A percentile compares a stretch with the other conserved stretches of the same genome.
Conservation (phyloP, 92 coral and sea anemone genomes). For the Phymanthus crucifer region DNA sequence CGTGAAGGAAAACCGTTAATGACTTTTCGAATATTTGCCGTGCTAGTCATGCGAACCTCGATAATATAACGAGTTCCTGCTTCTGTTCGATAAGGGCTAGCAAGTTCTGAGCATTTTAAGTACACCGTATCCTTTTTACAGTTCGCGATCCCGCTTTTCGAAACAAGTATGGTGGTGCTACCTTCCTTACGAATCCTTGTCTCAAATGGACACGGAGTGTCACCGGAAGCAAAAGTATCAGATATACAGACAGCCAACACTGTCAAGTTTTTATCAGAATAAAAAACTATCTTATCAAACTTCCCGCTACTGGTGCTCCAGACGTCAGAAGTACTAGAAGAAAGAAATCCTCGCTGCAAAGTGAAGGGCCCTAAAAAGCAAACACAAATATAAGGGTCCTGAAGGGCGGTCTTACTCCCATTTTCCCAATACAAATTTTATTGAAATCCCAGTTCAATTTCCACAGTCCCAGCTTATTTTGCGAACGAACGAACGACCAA, state of each 20-base stretch:
- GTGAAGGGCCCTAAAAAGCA: neutral
- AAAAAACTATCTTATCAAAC: conserved; percentile 22
- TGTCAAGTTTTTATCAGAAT: conserved; percentile 1
- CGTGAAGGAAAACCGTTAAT: neutral
- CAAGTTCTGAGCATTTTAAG: neutral
- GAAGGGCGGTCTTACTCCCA: too few species aligned
- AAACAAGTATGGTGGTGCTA: neutral
- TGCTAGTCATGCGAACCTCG: conserved; percentile 4
- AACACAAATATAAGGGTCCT: neutral
- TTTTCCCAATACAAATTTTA: too few species aligned
- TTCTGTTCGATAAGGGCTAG: neutral
- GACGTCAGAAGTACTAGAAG: neutral
- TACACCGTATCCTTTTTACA: neutral
- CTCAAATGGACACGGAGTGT: neutral
- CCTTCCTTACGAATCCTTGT: conserved; percentile 17
- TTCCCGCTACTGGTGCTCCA: conserved; percentile 21
- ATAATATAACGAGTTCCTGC: conserved; percentile 14
- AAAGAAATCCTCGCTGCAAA: neutral
- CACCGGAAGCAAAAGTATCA: neutral
- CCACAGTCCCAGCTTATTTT: too few species aligned
- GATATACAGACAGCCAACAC: conserved; percentile 4
- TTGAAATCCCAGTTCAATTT: too few species aligned
- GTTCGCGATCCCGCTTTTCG: neutral
- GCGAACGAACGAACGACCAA: too few species aligned
- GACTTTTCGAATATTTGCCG: neutral